Evolutionary conservation across 1,140 invertebrate species (phyloP), one percentile per base, ranked within the genome.

Genomic region (Choristoneura fumiferana): DNA sequence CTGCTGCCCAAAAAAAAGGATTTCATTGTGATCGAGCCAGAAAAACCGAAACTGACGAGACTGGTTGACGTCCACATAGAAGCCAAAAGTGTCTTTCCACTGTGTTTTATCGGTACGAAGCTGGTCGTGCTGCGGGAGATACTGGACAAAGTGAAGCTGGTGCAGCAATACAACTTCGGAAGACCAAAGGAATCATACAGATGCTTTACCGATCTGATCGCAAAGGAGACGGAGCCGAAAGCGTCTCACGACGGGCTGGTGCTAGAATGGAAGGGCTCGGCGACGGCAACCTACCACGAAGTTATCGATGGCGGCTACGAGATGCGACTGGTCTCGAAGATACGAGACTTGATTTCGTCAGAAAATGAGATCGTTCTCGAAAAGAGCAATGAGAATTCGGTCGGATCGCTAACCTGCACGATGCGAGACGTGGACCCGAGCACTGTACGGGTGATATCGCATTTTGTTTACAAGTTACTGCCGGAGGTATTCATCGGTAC

Each of bases 151-250:
- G 78, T 87, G 8, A 89, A 87, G 54, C 40, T 89, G 4, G 65
- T 82, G 15, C 85, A 89, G 63, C 73, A 84, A 22, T 89, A 89
- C 62, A 86, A 79, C 45, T 85, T 75, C 35, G 81, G 81, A 6
- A 81, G 71, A 57, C 58, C 78, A 3, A 81, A 79, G 35, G 81
- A 86, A 8, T 53, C 73, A 0, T 76, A 85, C 63, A 81, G 74
- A 37, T 78, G 73, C 38, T 86, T 69, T 53, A 58, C 71, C 9
- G 76, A 78, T 14, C 54, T 84, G 14, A 59, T 88, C 13, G 70
- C 87, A 40, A 83, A 87, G 45, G 85, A 88, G 58, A 68, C 79
- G 62, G 77, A 79, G 17, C 64, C 71, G 0, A 85, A 85, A 53
- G 63, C 57, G 4, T 12, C 65, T 14, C 71, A 78, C n/a, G 81